A percentile compares a stretch with the other conserved stretches of the same genome.
phyloP scores from a whole-genome alignment of 2,797 vertebrate genomes.

The Spea hammondii region DNA sequence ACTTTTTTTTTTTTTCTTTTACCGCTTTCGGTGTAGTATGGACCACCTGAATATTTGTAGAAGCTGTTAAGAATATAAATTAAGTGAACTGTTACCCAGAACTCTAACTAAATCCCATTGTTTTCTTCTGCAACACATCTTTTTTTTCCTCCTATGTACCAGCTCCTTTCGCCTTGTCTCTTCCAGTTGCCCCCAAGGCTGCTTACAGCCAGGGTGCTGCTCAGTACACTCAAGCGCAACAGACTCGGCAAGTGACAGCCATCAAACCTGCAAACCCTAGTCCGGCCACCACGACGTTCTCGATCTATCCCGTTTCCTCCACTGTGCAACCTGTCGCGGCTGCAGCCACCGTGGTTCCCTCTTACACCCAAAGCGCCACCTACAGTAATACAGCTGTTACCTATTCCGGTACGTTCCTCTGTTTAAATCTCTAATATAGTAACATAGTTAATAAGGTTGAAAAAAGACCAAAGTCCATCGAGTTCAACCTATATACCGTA shows the following conservation, averaged over 20 bases:
- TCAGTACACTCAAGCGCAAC: constrained; percentile 93
- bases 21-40: not conserved
- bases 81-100: not conserved
- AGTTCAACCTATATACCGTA: too few species aligned
- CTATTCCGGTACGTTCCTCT: constrained; percentile 83
- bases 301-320: constrained; percentile 95
- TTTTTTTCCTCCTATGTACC: constrained; percentile 54
- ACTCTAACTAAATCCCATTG: not conserved
- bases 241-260: constrained; percentile 93
- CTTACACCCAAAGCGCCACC: constrained; percentile 94
- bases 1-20: not conserved
- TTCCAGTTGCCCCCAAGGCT: constrained; percentile 83
- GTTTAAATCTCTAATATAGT: not conserved
- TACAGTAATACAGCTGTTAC: constrained; percentile 97
- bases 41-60: not conserved
- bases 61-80: not conserved
- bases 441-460: too few species aligned
- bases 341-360: constrained; percentile 87
- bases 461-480: too few species aligned
- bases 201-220: constrained; percentile 93
- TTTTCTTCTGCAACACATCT: constrained; percentile 44
- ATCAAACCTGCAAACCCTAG: constrained; percentile 95
- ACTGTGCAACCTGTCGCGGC: constrained; percentile 90
- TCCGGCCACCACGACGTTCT: constrained; percentile 92
- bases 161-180: constrained; percentile 51